phyloP scores from a whole-genome alignment of 2,113 vertebrate genomes.

The Bufo bufo region DNA sequence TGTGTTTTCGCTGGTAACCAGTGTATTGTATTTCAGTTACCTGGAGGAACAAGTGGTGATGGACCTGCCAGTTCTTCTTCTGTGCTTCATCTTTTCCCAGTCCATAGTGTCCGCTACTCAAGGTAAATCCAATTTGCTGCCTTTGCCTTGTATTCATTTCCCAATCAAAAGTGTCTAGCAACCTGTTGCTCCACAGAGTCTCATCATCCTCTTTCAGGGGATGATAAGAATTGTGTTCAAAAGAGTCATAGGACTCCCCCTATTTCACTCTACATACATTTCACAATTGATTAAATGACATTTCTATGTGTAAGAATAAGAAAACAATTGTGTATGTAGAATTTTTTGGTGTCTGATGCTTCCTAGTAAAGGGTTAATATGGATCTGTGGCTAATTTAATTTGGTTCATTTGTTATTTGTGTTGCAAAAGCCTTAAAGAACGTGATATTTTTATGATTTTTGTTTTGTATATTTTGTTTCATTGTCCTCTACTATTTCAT shows the following conservation, averaged over 20 bases:
- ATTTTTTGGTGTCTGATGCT: too few species aligned
- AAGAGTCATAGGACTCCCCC: background rate
- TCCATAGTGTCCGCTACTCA: constrained; percentile 64
- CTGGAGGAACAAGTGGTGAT: constrained; percentile 56
- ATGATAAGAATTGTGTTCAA: too few species aligned
- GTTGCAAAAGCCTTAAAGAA: too few species aligned
- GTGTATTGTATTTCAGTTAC: constrained; percentile 47
- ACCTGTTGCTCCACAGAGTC: background rate
- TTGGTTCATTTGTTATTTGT: too few species aligned
- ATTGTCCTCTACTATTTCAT: too few species aligned
- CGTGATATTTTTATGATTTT: too few species aligned
- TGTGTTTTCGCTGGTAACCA: background rate
- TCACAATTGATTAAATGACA: too few species aligned
- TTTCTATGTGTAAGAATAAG: too few species aligned
- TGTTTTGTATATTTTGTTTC: too few species aligned
- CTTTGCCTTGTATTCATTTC: background rate
- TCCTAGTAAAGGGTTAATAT: background rate
- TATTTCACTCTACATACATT: too few species aligned
- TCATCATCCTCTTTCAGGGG: background rate
- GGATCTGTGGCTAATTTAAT: background rate
- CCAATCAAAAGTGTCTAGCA: background rate
- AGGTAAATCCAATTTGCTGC: constrained; percentile 70
- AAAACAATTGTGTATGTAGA: too few species aligned
- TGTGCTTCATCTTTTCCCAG: constrained; percentile 70
- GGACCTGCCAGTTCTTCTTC: constrained; percentile 22